phyloP scores from a whole-genome alignment of 1,140 invertebrate genomes.

The Ips nitidus region DNA sequence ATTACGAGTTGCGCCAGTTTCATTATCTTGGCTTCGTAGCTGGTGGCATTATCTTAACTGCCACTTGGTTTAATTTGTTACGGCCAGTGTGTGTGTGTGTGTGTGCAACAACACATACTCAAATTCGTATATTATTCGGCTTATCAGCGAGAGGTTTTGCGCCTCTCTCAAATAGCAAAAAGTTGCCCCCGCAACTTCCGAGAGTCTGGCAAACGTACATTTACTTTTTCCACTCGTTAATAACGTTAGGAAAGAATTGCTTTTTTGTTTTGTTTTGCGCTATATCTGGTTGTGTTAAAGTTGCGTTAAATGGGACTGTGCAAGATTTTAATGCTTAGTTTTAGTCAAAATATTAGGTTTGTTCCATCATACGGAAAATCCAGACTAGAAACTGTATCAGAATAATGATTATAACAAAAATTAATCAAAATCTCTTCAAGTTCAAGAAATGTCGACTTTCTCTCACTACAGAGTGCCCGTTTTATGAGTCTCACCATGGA shows the following conservation, averaged over 20 bases:
- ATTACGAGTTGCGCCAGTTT: conserved; percentile 15
- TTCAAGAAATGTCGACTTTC: too few species aligned
- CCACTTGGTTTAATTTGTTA: conserved; percentile 33
- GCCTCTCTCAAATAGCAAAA: conserved; percentile 7
- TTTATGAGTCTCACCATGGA: too few species aligned
- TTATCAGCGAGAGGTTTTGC: conserved; percentile 22
- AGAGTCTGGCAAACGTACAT: conserved; percentile 1
- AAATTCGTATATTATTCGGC: conserved; percentile 34
- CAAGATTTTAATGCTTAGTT: too few species aligned
- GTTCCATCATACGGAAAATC: too few species aligned
- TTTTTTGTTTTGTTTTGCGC: neutral
- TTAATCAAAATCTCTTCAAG: too few species aligned
- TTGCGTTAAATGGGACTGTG: too few species aligned
- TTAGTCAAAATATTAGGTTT: too few species aligned
- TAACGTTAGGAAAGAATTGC: conserved; percentile 10
- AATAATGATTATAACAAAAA: too few species aligned
- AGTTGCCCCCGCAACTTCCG: conserved; percentile 5
- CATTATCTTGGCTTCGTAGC: conserved; percentile 31
- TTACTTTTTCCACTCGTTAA: neutral
- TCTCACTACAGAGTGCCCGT: too few species aligned
- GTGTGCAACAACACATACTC: conserved; percentile 19
- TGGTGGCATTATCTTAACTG: conserved; percentile 31
- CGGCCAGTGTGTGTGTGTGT: conserved; percentile 8
- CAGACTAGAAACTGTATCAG: too few species aligned
- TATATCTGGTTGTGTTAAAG: too few species aligned